These are phyloP conservation scores for Oryctes rhinoceros DNA, from an alignment of 1,140 invertebrate species.

Conservation along the genomic window DNA sequence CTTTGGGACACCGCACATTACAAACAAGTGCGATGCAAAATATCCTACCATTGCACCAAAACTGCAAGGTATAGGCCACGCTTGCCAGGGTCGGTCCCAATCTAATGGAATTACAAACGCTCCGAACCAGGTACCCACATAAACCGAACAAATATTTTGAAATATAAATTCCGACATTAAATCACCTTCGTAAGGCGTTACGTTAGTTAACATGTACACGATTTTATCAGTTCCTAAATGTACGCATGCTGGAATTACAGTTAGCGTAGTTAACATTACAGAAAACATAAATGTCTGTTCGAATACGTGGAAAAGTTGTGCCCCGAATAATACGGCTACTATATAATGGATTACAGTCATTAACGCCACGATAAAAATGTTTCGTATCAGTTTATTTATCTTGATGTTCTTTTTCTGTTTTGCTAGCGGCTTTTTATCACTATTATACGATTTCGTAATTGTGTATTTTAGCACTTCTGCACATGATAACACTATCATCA, in stretches of 20 bases:
- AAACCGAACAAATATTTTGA: constrained; percentile 67
- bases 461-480: constrained; percentile 39
- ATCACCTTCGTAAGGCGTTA: constrained; percentile 63
- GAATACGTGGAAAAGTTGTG: constrained; percentile 70
- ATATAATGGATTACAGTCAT: constrained; percentile 66
- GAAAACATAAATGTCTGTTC: constrained; percentile 79
- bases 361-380: constrained; percentile 58
- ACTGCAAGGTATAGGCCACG: constrained; percentile 81
- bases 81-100: constrained; percentile 91
- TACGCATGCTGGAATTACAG: constrained; percentile 71
- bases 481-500: constrained; percentile 3
- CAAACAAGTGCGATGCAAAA: constrained; percentile 50
- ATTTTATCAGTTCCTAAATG: constrained; percentile 67
- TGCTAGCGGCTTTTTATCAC: constrained; percentile 14
- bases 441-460: not conserved
- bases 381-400: constrained; percentile 28
- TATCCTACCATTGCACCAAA: constrained; percentile 75
- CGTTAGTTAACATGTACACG: constrained; percentile 64
- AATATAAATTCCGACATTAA: constrained; percentile 67
- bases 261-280: constrained; percentile 71
- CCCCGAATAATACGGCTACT: constrained; percentile 78
- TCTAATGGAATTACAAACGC: constrained; percentile 89
- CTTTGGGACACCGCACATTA: constrained; percentile 30
- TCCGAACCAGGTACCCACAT: constrained; percentile 88
- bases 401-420: constrained; percentile 33